Evolutionary conservation across 1,140 invertebrate species (phyloP).

Genomic region (Episyrphus balteatus): DNA sequence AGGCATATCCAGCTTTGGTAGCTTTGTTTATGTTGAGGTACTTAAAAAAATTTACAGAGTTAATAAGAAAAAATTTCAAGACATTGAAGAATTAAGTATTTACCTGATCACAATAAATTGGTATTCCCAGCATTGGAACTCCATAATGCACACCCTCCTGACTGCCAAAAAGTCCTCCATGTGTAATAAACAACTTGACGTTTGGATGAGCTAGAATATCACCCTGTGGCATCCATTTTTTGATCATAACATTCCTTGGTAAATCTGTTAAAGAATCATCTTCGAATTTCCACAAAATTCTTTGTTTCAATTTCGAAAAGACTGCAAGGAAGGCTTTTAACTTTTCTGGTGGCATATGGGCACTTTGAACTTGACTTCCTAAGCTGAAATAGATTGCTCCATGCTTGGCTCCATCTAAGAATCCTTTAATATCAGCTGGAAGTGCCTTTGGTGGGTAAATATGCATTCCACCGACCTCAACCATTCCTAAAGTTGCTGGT

Average conservation of each 20-base stretch:
- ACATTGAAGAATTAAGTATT: not conserved
- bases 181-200: constrained; percentile 42
- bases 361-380: constrained; percentile 12
- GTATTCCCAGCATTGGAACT: constrained; percentile 44
- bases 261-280: constrained; percentile 31
- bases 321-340: constrained; percentile 35
- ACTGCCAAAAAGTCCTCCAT: constrained; percentile 44
- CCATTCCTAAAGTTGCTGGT: constrained; percentile 32
- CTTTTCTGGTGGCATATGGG: constrained; percentile 29
- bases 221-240: constrained; percentile 47
- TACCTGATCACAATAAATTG: constrained; percentile 42
- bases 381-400: constrained; percentile 44
- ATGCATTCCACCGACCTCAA: constrained; percentile 37
- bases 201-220: constrained; percentile 45
- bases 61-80: not conserved
- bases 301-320: constrained; percentile 39
- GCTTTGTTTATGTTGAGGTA: not conserved
- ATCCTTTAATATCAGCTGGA: constrained; percentile 12
- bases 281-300: constrained; percentile 48
- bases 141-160: constrained; percentile 44
- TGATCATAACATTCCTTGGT: constrained; percentile 42
- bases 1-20: not conserved
- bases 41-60: not conserved
- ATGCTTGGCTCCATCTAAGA: constrained; percentile 25
- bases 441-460: constrained; percentile 19